These are phyloP conservation scores for Phaethon lepturus DNA, from an alignment of 2,113 vertebrate genomes.

Conservation along the genomic window DNA sequence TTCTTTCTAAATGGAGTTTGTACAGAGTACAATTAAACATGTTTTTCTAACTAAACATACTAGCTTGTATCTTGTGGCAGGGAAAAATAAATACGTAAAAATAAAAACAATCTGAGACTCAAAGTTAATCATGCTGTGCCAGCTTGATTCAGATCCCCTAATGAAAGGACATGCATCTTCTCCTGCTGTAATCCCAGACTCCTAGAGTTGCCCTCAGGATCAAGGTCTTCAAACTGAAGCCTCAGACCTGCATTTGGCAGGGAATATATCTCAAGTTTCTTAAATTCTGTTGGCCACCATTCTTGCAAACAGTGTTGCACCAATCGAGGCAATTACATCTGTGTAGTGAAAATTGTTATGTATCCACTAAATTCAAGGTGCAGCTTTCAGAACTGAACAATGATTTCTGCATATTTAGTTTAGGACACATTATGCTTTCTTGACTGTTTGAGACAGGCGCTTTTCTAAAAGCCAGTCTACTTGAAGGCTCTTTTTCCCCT, in stretches of 20 bases:
- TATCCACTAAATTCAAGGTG: background rate
- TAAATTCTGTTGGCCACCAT: background rate
- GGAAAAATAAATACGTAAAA: slow-evolving; percentile 68
- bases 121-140: background rate
- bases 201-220: background rate
- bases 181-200: background rate
- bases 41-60: slow-evolving; percentile 70
- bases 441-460: background rate
- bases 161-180: background rate
- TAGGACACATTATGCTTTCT: background rate
- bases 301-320: background rate
- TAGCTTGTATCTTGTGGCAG: slow-evolving; percentile 63
- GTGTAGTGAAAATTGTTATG: background rate
- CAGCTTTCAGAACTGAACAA: background rate
- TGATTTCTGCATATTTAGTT: background rate
- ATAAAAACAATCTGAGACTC: slow-evolving; percentile 58
- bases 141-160: background rate
- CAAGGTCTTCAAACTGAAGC: background rate
- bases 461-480: background rate
- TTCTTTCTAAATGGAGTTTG: slow-evolving; percentile 68
- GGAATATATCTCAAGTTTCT: background rate
- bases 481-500: background rate
- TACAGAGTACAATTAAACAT: slow-evolving; percentile 64
- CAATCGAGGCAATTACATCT: background rate
- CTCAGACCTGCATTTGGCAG: background rate